phyloP scores from a whole-genome alignment of 2,797 vertebrate genomes.

The Acanthurus leucopareius region DNA sequence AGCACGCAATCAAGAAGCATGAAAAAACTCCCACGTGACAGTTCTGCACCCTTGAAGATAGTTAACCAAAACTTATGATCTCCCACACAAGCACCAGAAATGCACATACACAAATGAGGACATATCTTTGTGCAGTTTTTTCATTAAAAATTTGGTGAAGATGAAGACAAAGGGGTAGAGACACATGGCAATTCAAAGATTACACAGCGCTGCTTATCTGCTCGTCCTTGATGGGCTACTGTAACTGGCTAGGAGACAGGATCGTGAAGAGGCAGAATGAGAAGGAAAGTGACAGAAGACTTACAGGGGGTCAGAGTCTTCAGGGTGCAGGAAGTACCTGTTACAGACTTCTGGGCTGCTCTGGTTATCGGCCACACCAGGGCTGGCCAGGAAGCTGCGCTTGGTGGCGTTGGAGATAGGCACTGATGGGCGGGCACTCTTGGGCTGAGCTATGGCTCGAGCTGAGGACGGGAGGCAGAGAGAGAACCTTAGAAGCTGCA shows the following conservation, averaged over 20 bases:
- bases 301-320: slow-evolving; percentile 90
- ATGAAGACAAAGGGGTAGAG: slow-evolving; percentile 26
- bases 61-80: not conserved
- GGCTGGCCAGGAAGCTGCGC: slow-evolving; percentile 92
- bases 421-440: slow-evolving; percentile 90
- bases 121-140: not conserved
- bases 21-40: not conserved
- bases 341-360: slow-evolving; percentile 87
- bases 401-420: slow-evolving; percentile 98
- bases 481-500: not conserved
- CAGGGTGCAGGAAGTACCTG: slow-evolving; percentile 91
- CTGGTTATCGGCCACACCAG: slow-evolving; percentile 86
- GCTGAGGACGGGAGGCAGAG: slow-evolving; percentile 77
- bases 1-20: slow-evolving; percentile 1
- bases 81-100: not conserved
- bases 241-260: slow-evolving; percentile 45
- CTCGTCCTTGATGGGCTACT: slow-evolving; percentile 35
- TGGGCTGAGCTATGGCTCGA: slow-evolving; percentile 90
- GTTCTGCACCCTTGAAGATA: not conserved
- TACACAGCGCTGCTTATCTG: slow-evolving; percentile 27
- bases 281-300: slow-evolving; percentile 74
- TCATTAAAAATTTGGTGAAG: not conserved
- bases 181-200: slow-evolving; percentile 13
- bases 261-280: slow-evolving; percentile 55
- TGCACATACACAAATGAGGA: slow-evolving; percentile 6